These are phyloP conservation scores for Poecilia picta DNA, from an alignment of 2,797 vertebrate species.

Conservation along the genomic window DNA sequence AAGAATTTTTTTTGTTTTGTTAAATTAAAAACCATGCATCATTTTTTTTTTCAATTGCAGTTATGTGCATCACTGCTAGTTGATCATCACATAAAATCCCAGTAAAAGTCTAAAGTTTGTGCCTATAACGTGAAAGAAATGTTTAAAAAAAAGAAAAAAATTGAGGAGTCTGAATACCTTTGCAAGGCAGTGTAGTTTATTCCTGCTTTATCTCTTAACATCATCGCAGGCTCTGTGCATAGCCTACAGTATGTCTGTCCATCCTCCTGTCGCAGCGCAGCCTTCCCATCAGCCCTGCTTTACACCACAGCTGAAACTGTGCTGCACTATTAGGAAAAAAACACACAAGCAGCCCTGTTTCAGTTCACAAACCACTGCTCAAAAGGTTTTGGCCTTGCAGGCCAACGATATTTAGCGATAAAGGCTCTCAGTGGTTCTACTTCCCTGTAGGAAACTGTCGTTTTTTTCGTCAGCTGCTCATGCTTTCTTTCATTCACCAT, in stretches of 20 bases:
- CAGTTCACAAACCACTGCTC: slow-evolving; percentile 55
- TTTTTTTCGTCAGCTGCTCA: slow-evolving; percentile 2
- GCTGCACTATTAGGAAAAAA: slow-evolving; percentile 67
- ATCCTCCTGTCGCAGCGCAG: slow-evolving; percentile 33
- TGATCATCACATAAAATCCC: not conserved
- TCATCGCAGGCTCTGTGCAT: not conserved
- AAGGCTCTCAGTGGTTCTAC: slow-evolving; percentile 53
- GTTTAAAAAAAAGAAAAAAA: not conserved
- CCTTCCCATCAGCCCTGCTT: slow-evolving; percentile 31
- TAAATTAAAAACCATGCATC: not conserved
- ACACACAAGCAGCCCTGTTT: slow-evolving; percentile 37
- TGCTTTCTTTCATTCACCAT: slow-evolving; percentile 20
- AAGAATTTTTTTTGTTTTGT: not conserved
- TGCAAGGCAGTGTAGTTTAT: slow-evolving; percentile 2
- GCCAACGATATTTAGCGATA: slow-evolving; percentile 31
- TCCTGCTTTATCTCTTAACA: not conserved
- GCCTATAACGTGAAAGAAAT: not conserved
- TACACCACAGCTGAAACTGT: slow-evolving; percentile 40
- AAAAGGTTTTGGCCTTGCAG: slow-evolving; percentile 20
- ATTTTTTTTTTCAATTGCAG: not conserved
- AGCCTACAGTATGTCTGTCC: slow-evolving; percentile 8
- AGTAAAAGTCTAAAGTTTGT: not conserved
- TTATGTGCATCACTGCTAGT: not conserved
- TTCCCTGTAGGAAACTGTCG: slow-evolving; percentile 19
- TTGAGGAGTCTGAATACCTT: not conserved